These are phyloP conservation scores for Drosophila eohydei DNA, from an alignment of 2,888 invertebrate genomes.

Conservation along the genomic window DNA sequence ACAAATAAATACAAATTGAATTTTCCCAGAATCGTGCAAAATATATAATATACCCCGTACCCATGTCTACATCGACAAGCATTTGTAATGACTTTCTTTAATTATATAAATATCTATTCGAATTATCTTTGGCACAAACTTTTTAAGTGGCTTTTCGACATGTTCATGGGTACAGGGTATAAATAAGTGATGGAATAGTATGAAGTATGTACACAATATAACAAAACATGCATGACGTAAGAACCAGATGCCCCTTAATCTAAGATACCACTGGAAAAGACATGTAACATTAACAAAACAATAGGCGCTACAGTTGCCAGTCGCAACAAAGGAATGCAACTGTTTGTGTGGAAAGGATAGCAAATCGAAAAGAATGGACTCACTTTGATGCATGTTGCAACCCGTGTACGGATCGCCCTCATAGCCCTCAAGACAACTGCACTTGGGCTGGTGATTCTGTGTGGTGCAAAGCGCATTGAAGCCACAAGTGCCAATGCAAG, in stretches of 20 bases:
- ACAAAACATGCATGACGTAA: constrained; percentile 63
- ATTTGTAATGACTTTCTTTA: neutral
- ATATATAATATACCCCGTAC: constrained; percentile 24
- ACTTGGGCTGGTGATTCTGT: constrained; percentile 90
- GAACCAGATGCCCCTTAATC: constrained; percentile 44
- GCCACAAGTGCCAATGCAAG: constrained; percentile 91
- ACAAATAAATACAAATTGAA: constrained; percentile 4
- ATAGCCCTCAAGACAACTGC: constrained; percentile 89
- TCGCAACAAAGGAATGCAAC: constrained; percentile 11
- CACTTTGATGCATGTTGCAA: constrained; percentile 88
- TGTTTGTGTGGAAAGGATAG: constrained; percentile 34
- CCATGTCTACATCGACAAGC: neutral
- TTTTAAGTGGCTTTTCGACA: neutral
- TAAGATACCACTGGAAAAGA: constrained; percentile 71
- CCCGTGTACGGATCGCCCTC: constrained; percentile 93
- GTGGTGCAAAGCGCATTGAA: constrained; percentile 89
- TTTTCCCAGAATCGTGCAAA: constrained; percentile 32
- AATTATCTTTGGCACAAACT: neutral
- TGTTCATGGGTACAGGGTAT: constrained; percentile 23
- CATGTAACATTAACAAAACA: constrained; percentile 68
- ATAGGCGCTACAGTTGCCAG: constrained; percentile 12
- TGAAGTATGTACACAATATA: constrained; percentile 62
- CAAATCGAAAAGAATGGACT: constrained; percentile 82
- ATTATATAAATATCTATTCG: neutral
- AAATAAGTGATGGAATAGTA: constrained; percentile 32